Conservation (phyloP, 1,140 invertebrate genomes). For the Megalonaias nervosa region DNA sequence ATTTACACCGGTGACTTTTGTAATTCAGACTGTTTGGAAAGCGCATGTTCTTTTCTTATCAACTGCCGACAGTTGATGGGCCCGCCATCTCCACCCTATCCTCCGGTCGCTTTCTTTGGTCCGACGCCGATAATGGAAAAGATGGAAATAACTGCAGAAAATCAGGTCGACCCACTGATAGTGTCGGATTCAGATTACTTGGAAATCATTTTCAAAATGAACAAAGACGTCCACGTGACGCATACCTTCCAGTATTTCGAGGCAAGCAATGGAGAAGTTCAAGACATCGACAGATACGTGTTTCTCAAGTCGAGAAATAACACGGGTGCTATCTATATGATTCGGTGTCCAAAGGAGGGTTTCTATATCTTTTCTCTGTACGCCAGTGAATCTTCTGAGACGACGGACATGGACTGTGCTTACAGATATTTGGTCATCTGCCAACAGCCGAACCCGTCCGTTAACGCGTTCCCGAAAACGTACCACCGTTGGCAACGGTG, state of each 20-base stretch:
- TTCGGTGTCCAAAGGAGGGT: slow-evolving; percentile 67
- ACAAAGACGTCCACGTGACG: slow-evolving; percentile 60
- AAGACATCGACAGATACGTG: slow-evolving; percentile 67
- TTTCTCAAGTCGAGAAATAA: slow-evolving; percentile 62
- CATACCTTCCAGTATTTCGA: slow-evolving; percentile 68
- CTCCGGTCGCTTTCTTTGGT: slow-evolving; percentile 66
- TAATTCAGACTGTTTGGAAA: slow-evolving; percentile 67
- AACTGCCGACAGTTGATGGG: slow-evolving; percentile 55
- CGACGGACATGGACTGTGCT: slow-evolving; percentile 61
- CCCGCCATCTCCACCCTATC: slow-evolving; percentile 56
- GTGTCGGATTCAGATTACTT: slow-evolving; percentile 60
- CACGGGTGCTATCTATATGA: slow-evolving; percentile 58
- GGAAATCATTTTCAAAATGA: slow-evolving; percentile 61
- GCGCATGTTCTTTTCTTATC: slow-evolving; percentile 66
- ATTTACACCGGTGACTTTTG: slow-evolving; percentile 66
- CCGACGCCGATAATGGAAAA: slow-evolving; percentile 64
- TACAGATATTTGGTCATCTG: slow-evolving; percentile 67
- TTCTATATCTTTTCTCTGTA: slow-evolving; percentile 69
- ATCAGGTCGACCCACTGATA: slow-evolving; percentile 61
- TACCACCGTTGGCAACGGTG: slow-evolving; percentile 67
- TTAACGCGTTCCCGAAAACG: slow-evolving; percentile 64
- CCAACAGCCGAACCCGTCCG: slow-evolving; percentile 59
- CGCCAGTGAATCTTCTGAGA: slow-evolving; percentile 46
- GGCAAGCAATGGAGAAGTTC: slow-evolving; percentile 55
- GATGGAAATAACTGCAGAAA: slow-evolving; percentile 55